These are phyloP conservation scores for Mareca penelope DNA, from an alignment of 2,797 vertebrate genomes.

Conservation along the genomic window DNA sequence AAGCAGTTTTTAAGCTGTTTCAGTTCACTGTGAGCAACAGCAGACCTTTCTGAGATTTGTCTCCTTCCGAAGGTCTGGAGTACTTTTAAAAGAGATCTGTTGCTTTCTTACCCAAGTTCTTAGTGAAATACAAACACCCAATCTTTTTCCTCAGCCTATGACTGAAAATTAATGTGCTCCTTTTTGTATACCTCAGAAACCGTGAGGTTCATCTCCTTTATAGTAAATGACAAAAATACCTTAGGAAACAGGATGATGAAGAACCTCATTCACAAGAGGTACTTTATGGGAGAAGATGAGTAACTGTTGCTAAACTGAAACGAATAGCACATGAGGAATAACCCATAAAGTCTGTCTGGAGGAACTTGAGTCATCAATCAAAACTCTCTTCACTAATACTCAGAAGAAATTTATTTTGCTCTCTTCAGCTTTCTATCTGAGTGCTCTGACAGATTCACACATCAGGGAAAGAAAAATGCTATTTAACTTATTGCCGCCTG, in stretches of 20 bases:
- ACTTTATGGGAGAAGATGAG: neutral
- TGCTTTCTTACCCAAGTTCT: neutral
- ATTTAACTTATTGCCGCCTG: neutral
- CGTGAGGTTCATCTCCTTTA: neutral
- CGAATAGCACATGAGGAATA: neutral
- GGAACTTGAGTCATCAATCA: neutral
- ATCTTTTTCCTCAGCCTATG: neutral
- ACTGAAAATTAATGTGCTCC: neutral
- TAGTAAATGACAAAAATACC: neutral
- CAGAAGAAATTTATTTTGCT: neutral
- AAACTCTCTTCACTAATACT: neutral
- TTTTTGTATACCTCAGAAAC: neutral
- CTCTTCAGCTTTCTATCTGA: neutral
- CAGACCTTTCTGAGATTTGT: neutral
- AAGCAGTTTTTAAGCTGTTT: neutral
- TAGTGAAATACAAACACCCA: neutral
- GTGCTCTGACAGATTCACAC: neutral
- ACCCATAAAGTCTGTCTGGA: neutral
- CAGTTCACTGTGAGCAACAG: neutral
- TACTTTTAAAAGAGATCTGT: neutral
- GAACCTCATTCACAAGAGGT: neutral
- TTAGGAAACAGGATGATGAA: neutral
- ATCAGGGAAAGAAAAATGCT: neutral
- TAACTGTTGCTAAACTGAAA: constrained; percentile 1
- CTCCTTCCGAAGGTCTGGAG: neutral